Evolutionary conservation across 2,888 invertebrate genomes (phyloP).

Genomic region (Thereva unica): DNA sequence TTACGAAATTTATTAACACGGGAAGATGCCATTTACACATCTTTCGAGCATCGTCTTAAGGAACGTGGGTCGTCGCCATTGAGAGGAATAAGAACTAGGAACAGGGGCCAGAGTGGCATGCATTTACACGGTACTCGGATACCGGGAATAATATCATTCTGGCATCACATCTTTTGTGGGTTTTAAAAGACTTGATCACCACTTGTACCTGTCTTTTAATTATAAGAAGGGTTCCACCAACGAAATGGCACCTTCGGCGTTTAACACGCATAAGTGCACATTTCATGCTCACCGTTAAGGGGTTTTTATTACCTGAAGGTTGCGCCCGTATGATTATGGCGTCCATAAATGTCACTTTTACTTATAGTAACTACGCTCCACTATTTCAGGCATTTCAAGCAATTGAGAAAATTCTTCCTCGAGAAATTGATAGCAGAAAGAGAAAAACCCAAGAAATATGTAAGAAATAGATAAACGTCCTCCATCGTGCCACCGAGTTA

Average conservation of each 20-base stretch:
- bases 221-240: slow-evolving; percentile 9
- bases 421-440: background rate
- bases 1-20: slow-evolving; percentile 20
- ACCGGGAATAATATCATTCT: slow-evolving; percentile 15
- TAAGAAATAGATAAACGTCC: too few species aligned
- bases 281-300: slow-evolving; percentile 6
- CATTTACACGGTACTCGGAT: background rate
- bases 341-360: slow-evolving; percentile 33
- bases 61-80: background rate
- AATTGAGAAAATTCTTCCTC: background rate
- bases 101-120: background rate
- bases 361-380: slow-evolving; percentile 7
- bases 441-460: too few species aligned
- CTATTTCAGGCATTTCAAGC: slow-evolving; percentile 13
- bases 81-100: background rate
- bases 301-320: slow-evolving; percentile 29
- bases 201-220: slow-evolving; percentile 23
- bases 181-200: slow-evolving; percentile 27
- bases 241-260: slow-evolving; percentile 11
- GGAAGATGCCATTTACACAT: slow-evolving; percentile 21
- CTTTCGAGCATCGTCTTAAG: background rate
- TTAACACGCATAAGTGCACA: slow-evolving; percentile 14
- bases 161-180: slow-evolving; percentile 15
- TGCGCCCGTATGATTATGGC: slow-evolving; percentile 20
- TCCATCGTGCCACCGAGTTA: too few species aligned